A percentile compares a stretch with the other conserved stretches of the same genome.
Evolutionary conservation across 2,888 invertebrate genomes (phyloP).

Genomic region (Apotomis turbidana): DNA sequence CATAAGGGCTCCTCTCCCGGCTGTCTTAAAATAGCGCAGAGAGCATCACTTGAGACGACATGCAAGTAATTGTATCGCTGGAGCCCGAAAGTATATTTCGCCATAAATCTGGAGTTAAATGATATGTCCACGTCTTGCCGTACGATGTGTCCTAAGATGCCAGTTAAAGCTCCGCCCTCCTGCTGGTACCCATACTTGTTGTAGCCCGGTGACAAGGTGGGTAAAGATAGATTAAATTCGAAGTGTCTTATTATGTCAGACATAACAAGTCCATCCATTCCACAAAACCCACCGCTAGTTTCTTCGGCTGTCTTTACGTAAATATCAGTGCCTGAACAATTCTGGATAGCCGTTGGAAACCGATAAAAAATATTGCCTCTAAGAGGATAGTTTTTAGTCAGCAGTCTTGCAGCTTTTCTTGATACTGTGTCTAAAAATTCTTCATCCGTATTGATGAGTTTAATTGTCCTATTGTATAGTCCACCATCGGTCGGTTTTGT

Average conservation of each 20-base stretch:
- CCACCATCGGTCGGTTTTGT: conserved; percentile 45
- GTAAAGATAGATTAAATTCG: conserved; percentile 52
- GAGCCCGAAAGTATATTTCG: conserved; percentile 47
- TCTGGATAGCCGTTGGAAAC: conserved; percentile 59
- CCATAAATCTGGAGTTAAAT: conserved; percentile 65
- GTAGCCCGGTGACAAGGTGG: conserved; percentile 43
- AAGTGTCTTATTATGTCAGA: conserved; percentile 55
- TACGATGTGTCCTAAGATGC: conserved; percentile 56
- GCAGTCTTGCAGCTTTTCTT: conserved; percentile 41
- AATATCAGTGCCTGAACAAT: conserved; percentile 52
- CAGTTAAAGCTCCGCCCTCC: conserved; percentile 46
- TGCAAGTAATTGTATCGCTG: conserved; percentile 50
- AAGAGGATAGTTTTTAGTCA: conserved; percentile 57
- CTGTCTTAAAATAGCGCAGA: conserved; percentile 56
- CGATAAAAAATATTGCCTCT: conserved; percentile 56
- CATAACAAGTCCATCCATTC: conserved; percentile 62
- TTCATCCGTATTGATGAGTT: conserved; percentile 46
- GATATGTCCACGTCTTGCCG: conserved; percentile 58
- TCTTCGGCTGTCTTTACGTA: conserved; percentile 49
- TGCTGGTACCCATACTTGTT: conserved; percentile 52
- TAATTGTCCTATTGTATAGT: conserved; percentile 58
- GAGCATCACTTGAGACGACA: conserved; percentile 52
- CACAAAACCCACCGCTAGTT: conserved; percentile 55
- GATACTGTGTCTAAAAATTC: conserved; percentile 42
- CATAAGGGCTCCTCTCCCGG: conserved; percentile 55